A percentile compares a stretch with the other conserved stretches of the same genome.
Evolutionary conservation across 2,888 invertebrate species (phyloP).

Genomic region (Sthenelais limicola): DNA sequence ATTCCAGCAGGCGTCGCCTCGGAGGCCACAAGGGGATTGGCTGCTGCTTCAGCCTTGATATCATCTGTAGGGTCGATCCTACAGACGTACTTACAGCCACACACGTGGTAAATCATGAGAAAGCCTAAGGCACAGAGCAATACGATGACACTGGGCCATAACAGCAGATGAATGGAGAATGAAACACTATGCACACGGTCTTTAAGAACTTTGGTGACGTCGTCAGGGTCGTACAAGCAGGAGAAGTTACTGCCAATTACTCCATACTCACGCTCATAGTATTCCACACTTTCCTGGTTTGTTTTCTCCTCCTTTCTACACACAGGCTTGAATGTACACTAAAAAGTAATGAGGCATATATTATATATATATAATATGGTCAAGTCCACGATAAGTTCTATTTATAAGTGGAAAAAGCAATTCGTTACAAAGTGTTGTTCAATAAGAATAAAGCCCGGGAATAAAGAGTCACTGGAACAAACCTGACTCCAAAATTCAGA

Average conservation of each 20-base stretch:
- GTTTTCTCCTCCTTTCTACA: constrained; percentile 1
- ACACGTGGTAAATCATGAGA: constrained; percentile 26
- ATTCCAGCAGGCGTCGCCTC: constrained; percentile 23
- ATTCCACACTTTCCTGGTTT: constrained; percentile 4
- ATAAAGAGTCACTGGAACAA: too few relatives aligned
- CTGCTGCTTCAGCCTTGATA: constrained; percentile 31
- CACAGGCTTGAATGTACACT: constrained; percentile 24
- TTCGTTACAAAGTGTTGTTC: too few relatives aligned
- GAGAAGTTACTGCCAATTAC: background rate
- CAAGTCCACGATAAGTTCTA: too few relatives aligned
- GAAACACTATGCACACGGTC: background rate
- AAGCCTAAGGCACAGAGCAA: constrained; percentile 25
- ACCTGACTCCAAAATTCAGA: too few relatives aligned
- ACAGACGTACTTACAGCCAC: constrained; percentile 23
- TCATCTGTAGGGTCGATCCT: constrained; percentile 1
- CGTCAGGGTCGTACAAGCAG: constrained; percentile 24
- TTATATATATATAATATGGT: too few relatives aligned
- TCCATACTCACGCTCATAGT: constrained; percentile 11
- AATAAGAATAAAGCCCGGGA: too few relatives aligned
- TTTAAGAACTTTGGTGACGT: constrained; percentile 21
- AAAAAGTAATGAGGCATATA: too few relatives aligned
- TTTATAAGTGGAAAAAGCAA: too few relatives aligned
- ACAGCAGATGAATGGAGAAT: background rate
- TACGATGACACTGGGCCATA: background rate
- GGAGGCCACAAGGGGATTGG: constrained; percentile 19